Evolutionary conservation across 2,113 vertebrate genomes (phyloP).

Genomic region (Dipodomys stephensi): DNA sequence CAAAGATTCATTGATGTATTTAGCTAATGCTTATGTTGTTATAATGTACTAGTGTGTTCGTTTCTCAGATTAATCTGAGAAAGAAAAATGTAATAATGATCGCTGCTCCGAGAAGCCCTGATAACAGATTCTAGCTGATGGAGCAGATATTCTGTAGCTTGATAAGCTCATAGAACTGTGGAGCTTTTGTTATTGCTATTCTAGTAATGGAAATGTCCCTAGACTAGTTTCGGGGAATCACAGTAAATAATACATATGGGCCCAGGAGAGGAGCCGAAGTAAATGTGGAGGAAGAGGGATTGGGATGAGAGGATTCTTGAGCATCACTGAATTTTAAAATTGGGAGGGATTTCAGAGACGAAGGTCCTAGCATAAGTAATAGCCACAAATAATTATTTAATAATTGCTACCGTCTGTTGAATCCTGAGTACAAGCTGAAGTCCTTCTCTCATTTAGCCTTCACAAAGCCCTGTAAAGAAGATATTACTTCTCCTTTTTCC

Average conservation of each 20-base stretch:
- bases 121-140: conserved; percentile 59
- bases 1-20: conserved; percentile 45
- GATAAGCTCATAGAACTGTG: conserved; percentile 21
- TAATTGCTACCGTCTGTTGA: not conserved
- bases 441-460: not conserved
- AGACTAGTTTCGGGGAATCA: not conserved
- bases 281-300: not conserved
- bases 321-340: not conserved
- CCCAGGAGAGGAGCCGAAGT: not conserved
- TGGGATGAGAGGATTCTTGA: not conserved
- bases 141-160: conserved; percentile 27
- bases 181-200: conserved; percentile 11
- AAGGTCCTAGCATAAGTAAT: not conserved
- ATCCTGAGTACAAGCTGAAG: not conserved
- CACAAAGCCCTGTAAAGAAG: not conserved
- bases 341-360: not conserved
- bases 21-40: conserved; percentile 50
- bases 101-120: conserved; percentile 8
- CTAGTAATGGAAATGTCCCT: conserved; percentile 23
- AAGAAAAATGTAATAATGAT: conserved; percentile 69
- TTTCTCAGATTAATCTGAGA: conserved; percentile 56
- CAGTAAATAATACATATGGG: not conserved
- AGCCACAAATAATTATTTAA: not conserved
- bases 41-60: conserved; percentile 23
- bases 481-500: not conserved